Percentiles rank a stretch among this genome's conserved stretches.
Evolutionary conservation across 2,113 vertebrate species (phyloP).

Genomic region (Cynocephalus volans): DNA sequence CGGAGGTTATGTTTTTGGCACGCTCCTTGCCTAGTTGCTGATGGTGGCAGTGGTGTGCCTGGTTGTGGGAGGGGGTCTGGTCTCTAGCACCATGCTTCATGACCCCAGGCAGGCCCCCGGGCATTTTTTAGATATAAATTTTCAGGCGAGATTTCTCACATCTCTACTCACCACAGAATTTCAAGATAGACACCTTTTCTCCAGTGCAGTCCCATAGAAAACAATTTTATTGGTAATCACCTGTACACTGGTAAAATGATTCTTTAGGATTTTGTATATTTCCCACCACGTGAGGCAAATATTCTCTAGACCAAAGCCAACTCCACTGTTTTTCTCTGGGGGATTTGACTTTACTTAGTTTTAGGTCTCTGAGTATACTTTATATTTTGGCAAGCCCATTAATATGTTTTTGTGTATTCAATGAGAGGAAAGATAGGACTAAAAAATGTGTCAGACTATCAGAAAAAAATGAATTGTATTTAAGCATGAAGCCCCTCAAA

Average conservation of each 20-base stretch:
- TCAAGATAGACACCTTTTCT: background rate
- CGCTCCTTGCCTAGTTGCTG: no score
- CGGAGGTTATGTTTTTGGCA: no score
- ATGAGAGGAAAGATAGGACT: background rate
- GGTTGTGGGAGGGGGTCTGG: no score
- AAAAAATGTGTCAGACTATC: background rate
- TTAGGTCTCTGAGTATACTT: background rate
- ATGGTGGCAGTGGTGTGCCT: no score
- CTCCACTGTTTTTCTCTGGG: background rate
- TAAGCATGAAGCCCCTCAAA: background rate
- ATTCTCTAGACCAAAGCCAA: background rate
- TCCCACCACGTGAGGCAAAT: background rate
- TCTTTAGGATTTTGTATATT: background rate
- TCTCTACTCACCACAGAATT: background rate
- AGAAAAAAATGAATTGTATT: background rate
- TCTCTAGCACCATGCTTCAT: no score
- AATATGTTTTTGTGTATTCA: background rate
- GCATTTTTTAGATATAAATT: background rate
- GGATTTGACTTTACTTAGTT: background rate
- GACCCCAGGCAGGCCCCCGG: no score
- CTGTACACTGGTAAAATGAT: background rate
- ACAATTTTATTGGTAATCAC: background rate
- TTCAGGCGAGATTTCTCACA: background rate
- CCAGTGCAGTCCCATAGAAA: background rate
- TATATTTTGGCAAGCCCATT: background rate